Conservation (phyloP, 1,140 invertebrate species). For the Anadara kagoshimensis region DNA sequence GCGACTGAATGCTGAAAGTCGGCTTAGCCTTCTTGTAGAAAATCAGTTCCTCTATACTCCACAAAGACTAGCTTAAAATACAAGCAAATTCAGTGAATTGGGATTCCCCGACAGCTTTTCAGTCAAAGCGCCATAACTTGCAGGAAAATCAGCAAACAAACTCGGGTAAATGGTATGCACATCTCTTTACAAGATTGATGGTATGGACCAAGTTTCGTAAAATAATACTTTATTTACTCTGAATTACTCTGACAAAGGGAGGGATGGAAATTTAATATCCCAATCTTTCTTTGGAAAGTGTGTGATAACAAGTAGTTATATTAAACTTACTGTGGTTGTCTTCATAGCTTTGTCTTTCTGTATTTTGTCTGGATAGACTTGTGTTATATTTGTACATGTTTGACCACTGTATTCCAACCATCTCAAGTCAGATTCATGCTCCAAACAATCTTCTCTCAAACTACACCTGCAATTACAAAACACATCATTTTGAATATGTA, state of each 20-base stretch:
- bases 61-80: too few species aligned
- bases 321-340: constrained; percentile 49
- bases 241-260: neutral
- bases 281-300: too few species aligned
- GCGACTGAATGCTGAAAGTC: too few species aligned
- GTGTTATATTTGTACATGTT: constrained; percentile 95
- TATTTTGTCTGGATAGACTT: constrained; percentile 89
- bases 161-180: too few species aligned
- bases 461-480: constrained; percentile 81
- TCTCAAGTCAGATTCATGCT: constrained; percentile 91
- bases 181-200: neutral
- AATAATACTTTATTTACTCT: neutral
- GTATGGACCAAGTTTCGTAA: neutral
- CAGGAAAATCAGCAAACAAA: too few species aligned
- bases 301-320: neutral
- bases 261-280: neutral
- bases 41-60: too few species aligned
- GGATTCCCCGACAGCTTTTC: too few species aligned
- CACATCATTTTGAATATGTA: too few species aligned
- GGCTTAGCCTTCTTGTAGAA: too few species aligned
- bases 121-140: too few species aligned
- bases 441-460: constrained; percentile 90
- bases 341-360: constrained; percentile 49
- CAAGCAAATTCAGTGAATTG: too few species aligned
- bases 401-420: constrained; percentile 97